Conservation (phyloP, 2,113 vertebrate genomes). For the Strix uralensis region DNA sequence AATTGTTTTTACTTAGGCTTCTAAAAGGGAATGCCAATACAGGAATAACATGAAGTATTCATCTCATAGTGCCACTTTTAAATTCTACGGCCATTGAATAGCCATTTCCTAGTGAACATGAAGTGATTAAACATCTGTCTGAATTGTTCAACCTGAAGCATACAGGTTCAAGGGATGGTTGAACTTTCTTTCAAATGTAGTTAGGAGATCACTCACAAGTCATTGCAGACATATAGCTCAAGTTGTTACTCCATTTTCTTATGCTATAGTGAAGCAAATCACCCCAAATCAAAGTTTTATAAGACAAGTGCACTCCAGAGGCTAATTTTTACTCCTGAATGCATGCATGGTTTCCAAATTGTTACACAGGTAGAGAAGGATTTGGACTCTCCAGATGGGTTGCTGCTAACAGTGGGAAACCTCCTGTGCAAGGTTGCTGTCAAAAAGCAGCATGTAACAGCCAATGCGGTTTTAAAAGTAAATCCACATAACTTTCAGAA, state of each 20-base stretch:
- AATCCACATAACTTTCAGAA: background rate
- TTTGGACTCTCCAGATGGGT: background rate
- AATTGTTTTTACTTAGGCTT: conserved; percentile 48
- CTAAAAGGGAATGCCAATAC: conserved; percentile 2
- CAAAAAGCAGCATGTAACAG: background rate
- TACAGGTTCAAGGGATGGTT: conserved; percentile 30
- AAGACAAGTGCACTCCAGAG: conserved; percentile 36
- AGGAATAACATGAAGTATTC: background rate
- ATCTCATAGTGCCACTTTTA: background rate
- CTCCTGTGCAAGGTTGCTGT: background rate
- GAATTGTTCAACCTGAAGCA: conserved; percentile 44
- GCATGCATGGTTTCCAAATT: background rate
- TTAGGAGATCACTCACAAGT: conserved; percentile 34
- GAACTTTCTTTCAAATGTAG: conserved; percentile 36
- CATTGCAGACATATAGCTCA: background rate
- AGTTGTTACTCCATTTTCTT: conserved; percentile 36
- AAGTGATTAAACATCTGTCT: conserved; percentile 67
- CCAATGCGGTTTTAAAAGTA: background rate
- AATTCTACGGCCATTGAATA: conserved; percentile 50
- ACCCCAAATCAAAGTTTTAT: conserved; percentile 39
- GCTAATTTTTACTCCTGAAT: background rate
- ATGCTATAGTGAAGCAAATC: conserved; percentile 20
- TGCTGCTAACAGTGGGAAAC: conserved; percentile 32
- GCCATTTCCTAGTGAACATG: conserved; percentile 36
- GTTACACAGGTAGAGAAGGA: background rate